Percentiles rank a stretch among this genome's conserved stretches.
These are phyloP conservation scores for Melipona quadrifasciata DNA, from an alignment of 1,140 invertebrate genomes.

Conservation along the genomic window DNA sequence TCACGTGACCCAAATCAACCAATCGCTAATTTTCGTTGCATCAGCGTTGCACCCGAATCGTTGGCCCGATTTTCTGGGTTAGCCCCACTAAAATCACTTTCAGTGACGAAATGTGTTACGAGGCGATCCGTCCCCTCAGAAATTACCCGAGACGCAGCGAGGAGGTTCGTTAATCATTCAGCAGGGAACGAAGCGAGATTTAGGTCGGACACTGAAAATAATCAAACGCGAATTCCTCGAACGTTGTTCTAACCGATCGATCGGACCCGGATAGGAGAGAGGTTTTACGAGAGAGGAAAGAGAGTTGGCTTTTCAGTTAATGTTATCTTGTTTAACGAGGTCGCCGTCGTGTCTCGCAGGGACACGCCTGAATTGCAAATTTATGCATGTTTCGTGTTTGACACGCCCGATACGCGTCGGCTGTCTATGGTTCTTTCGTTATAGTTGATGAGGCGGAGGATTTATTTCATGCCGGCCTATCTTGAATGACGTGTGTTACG, in stretches of 20 bases:
- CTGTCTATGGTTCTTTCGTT: neutral
- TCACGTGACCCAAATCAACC: no score
- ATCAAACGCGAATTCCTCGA: neutral
- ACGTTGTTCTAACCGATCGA: neutral
- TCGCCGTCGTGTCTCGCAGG: neutral
- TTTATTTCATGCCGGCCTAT: conserved; percentile 2
- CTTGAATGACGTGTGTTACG: neutral
- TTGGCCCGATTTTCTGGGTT: no score
- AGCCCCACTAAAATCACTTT: no score
- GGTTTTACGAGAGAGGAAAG: neutral
- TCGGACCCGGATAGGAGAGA: neutral
- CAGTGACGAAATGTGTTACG: no score
- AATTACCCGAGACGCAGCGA: no score
- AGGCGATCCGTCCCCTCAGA: no score
- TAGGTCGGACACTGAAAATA: no score
- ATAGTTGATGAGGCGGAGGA: conserved; percentile 10
- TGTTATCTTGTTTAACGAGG: conserved; percentile 28
- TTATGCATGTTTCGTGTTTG: conserved; percentile 26
- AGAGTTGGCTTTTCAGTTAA: conserved; percentile 4
- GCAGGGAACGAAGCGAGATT: no score
- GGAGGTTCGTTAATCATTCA: no score
- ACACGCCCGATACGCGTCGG: conserved; percentile 6
- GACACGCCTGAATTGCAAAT: conserved; percentile 28
- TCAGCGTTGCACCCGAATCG: no score
- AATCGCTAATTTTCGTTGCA: no score